Evolutionary conservation across 1,140 invertebrate species (phyloP).

Genomic region (Planococcus citri): DNA sequence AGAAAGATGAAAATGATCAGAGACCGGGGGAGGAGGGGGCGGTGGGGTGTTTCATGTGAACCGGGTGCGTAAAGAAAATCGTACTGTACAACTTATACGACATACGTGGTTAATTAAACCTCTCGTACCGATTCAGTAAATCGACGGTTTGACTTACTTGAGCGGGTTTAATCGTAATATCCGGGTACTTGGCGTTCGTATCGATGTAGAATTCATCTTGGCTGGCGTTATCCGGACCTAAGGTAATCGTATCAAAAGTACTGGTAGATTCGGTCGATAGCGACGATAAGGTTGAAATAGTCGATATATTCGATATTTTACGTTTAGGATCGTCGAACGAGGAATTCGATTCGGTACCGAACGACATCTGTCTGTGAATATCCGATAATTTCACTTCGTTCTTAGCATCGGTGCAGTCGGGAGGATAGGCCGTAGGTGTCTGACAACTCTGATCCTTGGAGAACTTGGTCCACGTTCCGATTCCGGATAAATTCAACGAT

Average conservation of each 20-base stretch:
- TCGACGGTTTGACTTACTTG: neutral
- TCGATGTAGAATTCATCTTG: neutral
- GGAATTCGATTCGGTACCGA: neutral
- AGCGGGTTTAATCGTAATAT: neutral
- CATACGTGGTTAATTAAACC: neutral
- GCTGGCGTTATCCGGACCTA: neutral
- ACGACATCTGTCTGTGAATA: neutral
- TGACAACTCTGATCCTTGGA: slow-evolving; percentile 3
- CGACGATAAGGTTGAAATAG: slow-evolving; percentile 9
- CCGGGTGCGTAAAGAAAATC: too few relatives aligned
- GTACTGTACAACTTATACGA: too few relatives aligned
- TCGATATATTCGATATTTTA: slow-evolving; percentile 16
- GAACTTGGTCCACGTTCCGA: neutral
- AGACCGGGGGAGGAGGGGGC: too few relatives aligned
- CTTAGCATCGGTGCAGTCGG: neutral
- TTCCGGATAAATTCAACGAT: neutral
- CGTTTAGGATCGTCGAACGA: neutral
- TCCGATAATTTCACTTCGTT: slow-evolving; percentile 12
- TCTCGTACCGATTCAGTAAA: neutral
- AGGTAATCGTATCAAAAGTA: neutral
- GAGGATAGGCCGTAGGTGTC: neutral
- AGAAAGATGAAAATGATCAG: too few relatives aligned
- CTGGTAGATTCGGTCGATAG: neutral
- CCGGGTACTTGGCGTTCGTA: neutral
- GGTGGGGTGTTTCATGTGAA: too few relatives aligned